A percentile compares a stretch with the other conserved stretches of the same genome.
phyloP scores from a whole-genome alignment of 2,888 invertebrate genomes.

The Aphodius granarius region DNA sequence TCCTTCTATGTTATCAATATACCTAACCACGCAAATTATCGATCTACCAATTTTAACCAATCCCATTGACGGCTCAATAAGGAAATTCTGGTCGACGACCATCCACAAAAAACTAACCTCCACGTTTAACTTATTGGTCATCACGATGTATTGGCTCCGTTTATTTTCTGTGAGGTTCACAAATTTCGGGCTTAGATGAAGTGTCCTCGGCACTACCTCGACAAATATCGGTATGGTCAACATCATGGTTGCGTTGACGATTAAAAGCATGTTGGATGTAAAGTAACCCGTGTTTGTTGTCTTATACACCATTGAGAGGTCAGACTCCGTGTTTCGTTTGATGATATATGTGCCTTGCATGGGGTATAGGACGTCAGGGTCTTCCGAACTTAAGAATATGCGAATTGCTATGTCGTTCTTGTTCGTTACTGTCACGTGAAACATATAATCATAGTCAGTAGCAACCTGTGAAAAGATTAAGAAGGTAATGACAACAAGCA shows the following conservation, averaged over 20 bases:
- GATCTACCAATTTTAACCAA: background rate
- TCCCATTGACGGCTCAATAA: background rate
- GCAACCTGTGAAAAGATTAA: background rate
- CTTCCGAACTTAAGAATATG: background rate
- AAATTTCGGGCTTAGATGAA: background rate
- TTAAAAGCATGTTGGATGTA: background rate
- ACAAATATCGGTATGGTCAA: background rate
- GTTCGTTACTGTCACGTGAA: background rate
- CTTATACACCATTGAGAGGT: background rate
- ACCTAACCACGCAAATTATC: background rate
- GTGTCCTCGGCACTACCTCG: background rate
- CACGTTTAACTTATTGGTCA: conserved; percentile 1
- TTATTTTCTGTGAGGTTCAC: background rate
- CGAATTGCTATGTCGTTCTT: background rate
- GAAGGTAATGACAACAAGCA: too few relatives aligned
- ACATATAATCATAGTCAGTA: background rate
- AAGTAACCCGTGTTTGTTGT: background rate
- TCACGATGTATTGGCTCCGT: background rate
- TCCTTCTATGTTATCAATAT: background rate
- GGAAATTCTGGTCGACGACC: background rate
- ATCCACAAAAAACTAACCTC: background rate
- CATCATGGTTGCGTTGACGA: background rate
- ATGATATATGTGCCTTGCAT: background rate
- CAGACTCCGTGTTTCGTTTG: background rate
- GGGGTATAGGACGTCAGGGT: background rate